These are phyloP conservation scores for Vanessa atalanta DNA, from an alignment of 1,140 invertebrate species.

Conservation along the genomic window DNA sequence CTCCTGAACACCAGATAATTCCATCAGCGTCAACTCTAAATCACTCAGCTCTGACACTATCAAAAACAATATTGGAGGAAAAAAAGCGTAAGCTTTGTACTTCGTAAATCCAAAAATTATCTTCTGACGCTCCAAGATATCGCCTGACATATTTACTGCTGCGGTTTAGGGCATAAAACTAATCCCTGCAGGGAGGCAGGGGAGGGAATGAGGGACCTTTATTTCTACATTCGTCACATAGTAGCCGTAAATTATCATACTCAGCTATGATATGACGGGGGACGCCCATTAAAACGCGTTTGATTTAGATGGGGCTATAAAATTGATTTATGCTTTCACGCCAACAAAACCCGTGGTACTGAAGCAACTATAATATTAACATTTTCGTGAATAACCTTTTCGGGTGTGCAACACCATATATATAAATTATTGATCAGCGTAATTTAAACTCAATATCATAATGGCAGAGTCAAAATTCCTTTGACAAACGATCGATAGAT, in stretches of 20 bases:
- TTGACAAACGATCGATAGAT: constrained; percentile 36
- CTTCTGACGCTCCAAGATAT: constrained; percentile 67
- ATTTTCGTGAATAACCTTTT: constrained; percentile 79
- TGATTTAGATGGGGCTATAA: constrained; percentile 82
- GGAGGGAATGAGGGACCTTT: constrained; percentile 64
- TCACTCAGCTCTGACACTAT: constrained; percentile 55
- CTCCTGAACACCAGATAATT: constrained; percentile 22
- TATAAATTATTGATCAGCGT: constrained; percentile 28
- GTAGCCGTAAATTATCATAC: constrained; percentile 82
- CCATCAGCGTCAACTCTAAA: constrained; percentile 45
- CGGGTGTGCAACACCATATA: constrained; percentile 63
- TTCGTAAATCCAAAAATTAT: constrained; percentile 77
- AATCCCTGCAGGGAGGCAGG: constrained; percentile 58
- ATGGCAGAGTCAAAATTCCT: constrained; percentile 36
- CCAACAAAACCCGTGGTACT: constrained; percentile 79
- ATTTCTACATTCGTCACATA: constrained; percentile 82
- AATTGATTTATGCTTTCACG: constrained; percentile 81
- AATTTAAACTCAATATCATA: constrained; percentile 40
- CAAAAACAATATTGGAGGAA: constrained; percentile 58
- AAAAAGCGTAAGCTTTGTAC: constrained; percentile 52
- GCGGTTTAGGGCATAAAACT: constrained; percentile 75
- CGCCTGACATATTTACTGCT: constrained; percentile 76
- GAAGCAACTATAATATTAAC: constrained; percentile 81
- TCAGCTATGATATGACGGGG: constrained; percentile 81
- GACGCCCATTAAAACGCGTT: constrained; percentile 81